Evolutionary conservation across 2,888 invertebrate species (phyloP).

Genomic region (Clunio marinus): DNA sequence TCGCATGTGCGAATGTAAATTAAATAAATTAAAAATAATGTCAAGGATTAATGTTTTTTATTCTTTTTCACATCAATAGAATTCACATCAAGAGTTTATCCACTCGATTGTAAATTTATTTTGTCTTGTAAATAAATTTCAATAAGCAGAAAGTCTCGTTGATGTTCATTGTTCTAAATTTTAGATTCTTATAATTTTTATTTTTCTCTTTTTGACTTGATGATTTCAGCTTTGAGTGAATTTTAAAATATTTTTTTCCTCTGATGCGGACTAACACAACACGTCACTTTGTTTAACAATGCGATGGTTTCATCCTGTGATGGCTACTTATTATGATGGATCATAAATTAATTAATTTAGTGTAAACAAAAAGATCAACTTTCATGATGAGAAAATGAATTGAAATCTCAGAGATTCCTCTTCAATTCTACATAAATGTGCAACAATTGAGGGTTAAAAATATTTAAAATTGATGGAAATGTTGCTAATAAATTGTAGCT

Average conservation of each 20-base stretch:
- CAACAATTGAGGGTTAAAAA: neutral
- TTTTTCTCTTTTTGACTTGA: too few relatives aligned
- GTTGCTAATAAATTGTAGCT: neutral
- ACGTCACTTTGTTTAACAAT: too few relatives aligned
- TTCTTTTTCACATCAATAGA: neutral
- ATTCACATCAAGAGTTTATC: neutral
- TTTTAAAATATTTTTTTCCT: too few relatives aligned
- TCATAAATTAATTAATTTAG: neutral
- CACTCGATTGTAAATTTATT: too few relatives aligned
- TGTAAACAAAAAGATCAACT: conserved; percentile 27
- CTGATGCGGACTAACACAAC: too few relatives aligned
- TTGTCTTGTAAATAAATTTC: too few relatives aligned
- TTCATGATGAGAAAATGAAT: conserved; percentile 15
- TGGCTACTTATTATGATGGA: too few relatives aligned
- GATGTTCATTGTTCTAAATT: too few relatives aligned
- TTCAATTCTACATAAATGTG: neutral
- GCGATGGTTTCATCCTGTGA: too few relatives aligned
- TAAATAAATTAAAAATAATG: neutral
- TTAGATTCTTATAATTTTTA: too few relatives aligned
- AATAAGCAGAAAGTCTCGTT: too few relatives aligned
- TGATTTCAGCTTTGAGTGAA: too few relatives aligned
- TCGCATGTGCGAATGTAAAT: neutral
- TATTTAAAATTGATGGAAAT: neutral
- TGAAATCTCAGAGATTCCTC: neutral
- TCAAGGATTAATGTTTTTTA: neutral